phyloP scores from a whole-genome alignment of 2,113 vertebrate species.

The Chionomys nivalis region DNA sequence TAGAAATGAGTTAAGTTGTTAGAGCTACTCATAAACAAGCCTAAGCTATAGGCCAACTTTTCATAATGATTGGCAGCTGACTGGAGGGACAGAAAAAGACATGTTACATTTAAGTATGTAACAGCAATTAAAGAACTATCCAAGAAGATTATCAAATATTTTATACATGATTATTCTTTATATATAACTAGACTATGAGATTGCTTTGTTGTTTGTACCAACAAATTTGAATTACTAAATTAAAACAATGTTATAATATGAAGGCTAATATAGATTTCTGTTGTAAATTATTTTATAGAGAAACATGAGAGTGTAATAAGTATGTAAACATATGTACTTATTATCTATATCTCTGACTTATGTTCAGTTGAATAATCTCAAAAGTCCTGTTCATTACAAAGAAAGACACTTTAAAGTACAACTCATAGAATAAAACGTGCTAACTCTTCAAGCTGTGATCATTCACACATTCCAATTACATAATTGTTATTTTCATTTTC shows the following conservation, averaged over 20 bases:
- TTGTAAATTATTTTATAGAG: constrained; percentile 52
- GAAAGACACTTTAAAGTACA: neutral
- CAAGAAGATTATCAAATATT: constrained; percentile 50
- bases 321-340: constrained; percentile 22
- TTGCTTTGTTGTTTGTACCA: constrained; percentile 69
- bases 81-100: neutral
- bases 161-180: constrained; percentile 41
- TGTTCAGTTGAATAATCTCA: neutral
- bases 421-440: neutral
- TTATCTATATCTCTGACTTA: neutral
- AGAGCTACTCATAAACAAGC: neutral
- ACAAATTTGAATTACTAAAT: constrained; percentile 61
- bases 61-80: neutral
- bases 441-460: constrained; percentile 35
- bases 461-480: constrained; percentile 36
- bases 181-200: constrained; percentile 47
- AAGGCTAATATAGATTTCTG: constrained; percentile 51
- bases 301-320: constrained; percentile 26
- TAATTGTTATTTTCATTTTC: constrained; percentile 51
- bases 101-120: neutral
- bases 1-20: neutral
- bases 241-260: constrained; percentile 54
- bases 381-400: constrained; percentile 9
- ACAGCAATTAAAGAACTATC: neutral
- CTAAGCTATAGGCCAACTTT: neutral